A percentile compares a stretch with the other conserved stretches of the same genome.
phyloP scores from a whole-genome alignment of 2,113 vertebrate species.

The Addax nasomaculatus region DNA sequence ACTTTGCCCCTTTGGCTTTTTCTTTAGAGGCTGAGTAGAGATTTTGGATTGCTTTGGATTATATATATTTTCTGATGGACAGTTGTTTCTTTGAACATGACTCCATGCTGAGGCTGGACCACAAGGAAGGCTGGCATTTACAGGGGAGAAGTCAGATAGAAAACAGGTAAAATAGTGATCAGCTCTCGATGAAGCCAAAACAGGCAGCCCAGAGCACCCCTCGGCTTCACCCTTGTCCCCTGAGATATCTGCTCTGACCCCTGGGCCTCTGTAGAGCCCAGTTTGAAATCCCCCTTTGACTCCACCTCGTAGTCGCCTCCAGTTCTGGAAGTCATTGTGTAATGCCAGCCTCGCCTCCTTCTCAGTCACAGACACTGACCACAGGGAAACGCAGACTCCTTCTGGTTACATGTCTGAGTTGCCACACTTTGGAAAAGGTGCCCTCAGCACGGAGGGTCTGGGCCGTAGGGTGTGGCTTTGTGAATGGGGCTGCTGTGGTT shows the following conservation, averaged over 20 bases:
- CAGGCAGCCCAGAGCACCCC: neutral
- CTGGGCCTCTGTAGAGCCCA: neutral
- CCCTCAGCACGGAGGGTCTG: neutral
- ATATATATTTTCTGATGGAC: neutral
- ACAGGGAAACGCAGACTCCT: neutral
- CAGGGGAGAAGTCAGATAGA: neutral
- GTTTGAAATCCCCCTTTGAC: neutral
- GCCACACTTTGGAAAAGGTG: conserved; percentile 38
- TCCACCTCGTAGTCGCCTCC: neutral
- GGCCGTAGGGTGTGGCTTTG: conserved; percentile 25
- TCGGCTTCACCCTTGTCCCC: neutral
- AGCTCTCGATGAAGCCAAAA: neutral
- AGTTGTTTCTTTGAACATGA: conserved; percentile 26
- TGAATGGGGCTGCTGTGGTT: conserved; percentile 58
- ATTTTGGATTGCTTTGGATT: conserved; percentile 19
- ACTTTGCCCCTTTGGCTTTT: neutral
- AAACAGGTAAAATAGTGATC: neutral
- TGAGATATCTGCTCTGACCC: neutral
- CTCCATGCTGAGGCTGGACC: neutral
- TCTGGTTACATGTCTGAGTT: neutral
- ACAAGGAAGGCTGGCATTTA: neutral
- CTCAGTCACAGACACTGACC: conserved; percentile 20
- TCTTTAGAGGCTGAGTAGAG: neutral
- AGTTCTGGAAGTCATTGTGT: neutral
- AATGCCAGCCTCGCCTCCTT: neutral